A percentile compares a stretch with the other conserved stretches of the same genome.
These are phyloP conservation scores for Cladorhizidae sp. DNA, from an alignment of 37 sponge, comb jelly and placozoan genomes.

Conservation along the genomic window DNA sequence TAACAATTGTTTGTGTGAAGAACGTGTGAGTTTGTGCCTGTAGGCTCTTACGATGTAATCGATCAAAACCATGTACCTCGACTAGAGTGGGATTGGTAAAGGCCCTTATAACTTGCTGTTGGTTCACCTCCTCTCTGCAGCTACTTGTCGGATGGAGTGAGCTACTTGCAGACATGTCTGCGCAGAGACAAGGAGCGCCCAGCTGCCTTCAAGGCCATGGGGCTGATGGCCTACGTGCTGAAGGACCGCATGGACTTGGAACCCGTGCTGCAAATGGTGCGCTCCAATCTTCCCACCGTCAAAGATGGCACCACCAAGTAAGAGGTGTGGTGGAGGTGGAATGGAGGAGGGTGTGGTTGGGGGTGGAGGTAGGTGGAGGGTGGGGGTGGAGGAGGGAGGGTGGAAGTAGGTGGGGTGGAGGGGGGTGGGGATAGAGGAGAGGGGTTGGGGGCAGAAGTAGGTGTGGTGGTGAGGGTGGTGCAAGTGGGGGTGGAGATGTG, in stretches of 20 bases:
- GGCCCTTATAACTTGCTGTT: background rate
- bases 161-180: conserved; percentile 64
- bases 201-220: conserved; percentile 79
- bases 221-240: conserved; percentile 80
- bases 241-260: conserved; percentile 73
- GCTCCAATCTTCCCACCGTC: conserved; percentile 38
- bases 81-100: background rate
- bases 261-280: conserved; percentile 43
- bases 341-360: background rate
- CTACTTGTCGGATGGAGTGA: conserved; percentile 69
- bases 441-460: no score
- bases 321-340: conserved; percentile 7
- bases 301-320: conserved; percentile 37
- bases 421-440: background rate
- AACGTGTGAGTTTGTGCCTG: no score
- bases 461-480: no score
- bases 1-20: no score
- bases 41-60: background rate
- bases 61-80: background rate
- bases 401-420: background rate
- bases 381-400: background rate
- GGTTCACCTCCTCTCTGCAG: conserved; percentile 18
- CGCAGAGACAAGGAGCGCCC: conserved; percentile 73
- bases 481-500: no score
- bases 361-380: background rate